Base-by-base conservation (phyloP, 2,113 vertebrate species). In the Scortum barcoo region DNA sequence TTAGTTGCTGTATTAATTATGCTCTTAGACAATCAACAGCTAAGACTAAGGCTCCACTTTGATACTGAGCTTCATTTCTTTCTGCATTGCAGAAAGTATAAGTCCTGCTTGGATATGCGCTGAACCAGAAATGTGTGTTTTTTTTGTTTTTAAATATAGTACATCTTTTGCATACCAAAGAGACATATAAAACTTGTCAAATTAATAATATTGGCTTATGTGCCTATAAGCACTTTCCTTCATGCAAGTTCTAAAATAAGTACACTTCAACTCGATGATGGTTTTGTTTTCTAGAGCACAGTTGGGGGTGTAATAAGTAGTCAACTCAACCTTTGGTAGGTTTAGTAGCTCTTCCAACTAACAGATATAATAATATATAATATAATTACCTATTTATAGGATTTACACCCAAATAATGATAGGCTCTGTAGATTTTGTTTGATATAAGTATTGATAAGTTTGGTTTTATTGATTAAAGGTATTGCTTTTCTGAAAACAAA, bases 1-100 rank as follows among this genome's bases (percentile, higher is more conserved):
- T 93, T 91, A 93, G 88, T 81, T 62, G 78, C 86, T 79, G 81
- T 92, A 89, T 94, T 94, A 93, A 94, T 94, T 93, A 93, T 86
- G 78, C 90, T 91, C 76, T 90, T 85, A 91, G 89, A 93, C 93
- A 93, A 94, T 92, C 89, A 90, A 91, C 86, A 81, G 89, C 89
- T 88, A 91, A 90, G 89, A 90, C 93, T 93, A 86, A 84, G 88
- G 85, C 78, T 80, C 30, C 54, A 67, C 89, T 93, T 92, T 93
- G 91, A 93, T 93, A 90, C 80, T 73, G 36, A 82, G 88, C 74
- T 81, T 85, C 81, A 66, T 79, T 90, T 84, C 74, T 79, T 90
- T 84, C 74, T 78, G 67, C 68, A 66, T 36, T 57, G 81, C 81
- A 79, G 67, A 40, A 72, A 81, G 77, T 85, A 42, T 80, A 90